Evolutionary conservation across 2,888 invertebrate species (phyloP).

Genomic region (Caenorhabditis sp.): DNA sequence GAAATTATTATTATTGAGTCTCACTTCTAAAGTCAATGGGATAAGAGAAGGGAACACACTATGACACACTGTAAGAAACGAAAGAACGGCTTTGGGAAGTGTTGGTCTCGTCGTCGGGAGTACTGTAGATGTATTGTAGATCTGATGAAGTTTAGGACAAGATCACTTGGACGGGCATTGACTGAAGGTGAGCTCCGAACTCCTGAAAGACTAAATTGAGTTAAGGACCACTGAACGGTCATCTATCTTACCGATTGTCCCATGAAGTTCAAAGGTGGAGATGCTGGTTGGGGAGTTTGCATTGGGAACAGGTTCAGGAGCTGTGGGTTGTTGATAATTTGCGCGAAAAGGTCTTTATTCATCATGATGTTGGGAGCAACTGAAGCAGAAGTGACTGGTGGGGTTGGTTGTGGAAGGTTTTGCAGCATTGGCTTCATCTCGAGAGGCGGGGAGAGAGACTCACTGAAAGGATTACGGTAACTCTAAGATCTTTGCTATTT

Average conservation of each 20-base stretch:
- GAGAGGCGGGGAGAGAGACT: slow-evolving; percentile 53
- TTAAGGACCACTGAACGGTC: neutral
- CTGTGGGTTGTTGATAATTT: slow-evolving; percentile 56
- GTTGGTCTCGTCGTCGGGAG: too few species aligned
- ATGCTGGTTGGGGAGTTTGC: slow-evolving; percentile 19
- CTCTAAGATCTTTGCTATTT: neutral
- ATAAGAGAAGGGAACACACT: slow-evolving; percentile 8
- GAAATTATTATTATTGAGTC: too few species aligned
- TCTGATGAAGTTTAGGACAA: slow-evolving; percentile 66
- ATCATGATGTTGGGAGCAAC: slow-evolving; percentile 37
- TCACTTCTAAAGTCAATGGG: too few species aligned
- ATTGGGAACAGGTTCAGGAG: slow-evolving; percentile 46
- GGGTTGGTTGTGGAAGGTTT: slow-evolving; percentile 10
- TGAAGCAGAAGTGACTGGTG: slow-evolving; percentile 28
- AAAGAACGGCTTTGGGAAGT: slow-evolving; percentile 19
- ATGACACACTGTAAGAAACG: slow-evolving; percentile 24
- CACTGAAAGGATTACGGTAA: slow-evolving; percentile 53
- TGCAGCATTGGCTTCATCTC: slow-evolving; percentile 28
- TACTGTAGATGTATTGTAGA: too few species aligned
- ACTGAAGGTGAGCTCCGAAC: slow-evolving; percentile 55
- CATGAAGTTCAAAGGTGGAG: slow-evolving; percentile 46
- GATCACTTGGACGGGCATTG: slow-evolving; percentile 73
- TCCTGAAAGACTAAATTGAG: slow-evolving; percentile 62
- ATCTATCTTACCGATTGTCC: slow-evolving; percentile 31
- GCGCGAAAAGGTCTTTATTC: slow-evolving; percentile 55